phyloP scores from a whole-genome alignment of 2,113 vertebrate genomes.

The Kobus ellipsiprymnus region DNA sequence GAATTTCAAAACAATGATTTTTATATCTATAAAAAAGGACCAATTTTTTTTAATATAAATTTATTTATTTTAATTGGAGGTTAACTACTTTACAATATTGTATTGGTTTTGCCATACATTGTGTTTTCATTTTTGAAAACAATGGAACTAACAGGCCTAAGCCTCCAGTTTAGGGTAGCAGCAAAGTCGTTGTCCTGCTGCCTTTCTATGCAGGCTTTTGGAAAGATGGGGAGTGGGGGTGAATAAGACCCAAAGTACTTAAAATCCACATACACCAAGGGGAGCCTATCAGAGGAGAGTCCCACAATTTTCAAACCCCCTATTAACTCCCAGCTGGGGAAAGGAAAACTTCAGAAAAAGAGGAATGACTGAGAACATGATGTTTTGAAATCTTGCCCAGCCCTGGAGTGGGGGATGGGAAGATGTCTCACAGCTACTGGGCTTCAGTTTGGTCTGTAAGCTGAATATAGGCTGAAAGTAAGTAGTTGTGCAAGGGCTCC shows the following conservation, averaged over 20 bases:
- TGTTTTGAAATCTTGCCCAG: background rate
- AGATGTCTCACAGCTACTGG: background rate
- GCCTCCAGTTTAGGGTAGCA: background rate
- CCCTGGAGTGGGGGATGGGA: background rate
- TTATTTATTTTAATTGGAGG: too few relatives aligned
- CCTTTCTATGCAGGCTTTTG: constrained; percentile 9
- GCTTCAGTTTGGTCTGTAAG: background rate
- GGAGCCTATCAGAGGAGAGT: background rate
- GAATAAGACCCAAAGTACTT: constrained; percentile 7
- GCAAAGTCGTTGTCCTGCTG: background rate
- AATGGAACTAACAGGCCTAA: background rate
- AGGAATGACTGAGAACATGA: background rate
- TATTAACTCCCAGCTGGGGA: background rate
- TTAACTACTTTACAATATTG: too few relatives aligned
- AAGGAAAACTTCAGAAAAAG: background rate
- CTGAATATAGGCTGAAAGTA: background rate
- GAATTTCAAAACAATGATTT: constrained; percentile 21
- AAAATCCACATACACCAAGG: background rate
- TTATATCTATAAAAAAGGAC: background rate
- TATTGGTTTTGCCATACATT: too few relatives aligned
- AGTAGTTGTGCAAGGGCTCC: background rate
- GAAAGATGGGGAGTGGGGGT: background rate
- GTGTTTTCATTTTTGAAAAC: background rate
- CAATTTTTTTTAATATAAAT: background rate
- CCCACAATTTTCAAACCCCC: background rate